These are phyloP conservation scores for Berghia stephanieae DNA, from an alignment of 1,140 invertebrate genomes.

Conservation along the genomic window DNA sequence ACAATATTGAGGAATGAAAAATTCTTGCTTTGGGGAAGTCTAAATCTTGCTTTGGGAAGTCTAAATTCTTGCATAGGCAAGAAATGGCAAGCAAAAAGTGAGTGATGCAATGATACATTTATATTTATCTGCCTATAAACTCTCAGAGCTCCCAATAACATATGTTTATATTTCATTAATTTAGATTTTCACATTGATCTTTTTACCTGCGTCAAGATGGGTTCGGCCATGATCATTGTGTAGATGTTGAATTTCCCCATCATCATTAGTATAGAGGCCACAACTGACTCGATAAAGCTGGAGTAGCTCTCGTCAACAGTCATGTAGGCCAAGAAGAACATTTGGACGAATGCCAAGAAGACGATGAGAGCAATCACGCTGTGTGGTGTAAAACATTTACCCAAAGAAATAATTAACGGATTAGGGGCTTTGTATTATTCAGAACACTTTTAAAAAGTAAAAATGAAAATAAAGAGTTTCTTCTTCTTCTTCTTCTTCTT, in stretches of 20 bases:
- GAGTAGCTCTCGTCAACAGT: constrained; percentile 30
- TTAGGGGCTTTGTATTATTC: not conserved
- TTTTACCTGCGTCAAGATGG: constrained; percentile 65
- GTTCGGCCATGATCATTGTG: constrained; percentile 64
- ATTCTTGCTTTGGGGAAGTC: too few relatives aligned
- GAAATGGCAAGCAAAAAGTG: too few relatives aligned
- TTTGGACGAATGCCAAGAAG: not conserved
- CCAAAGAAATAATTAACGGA: not conserved
- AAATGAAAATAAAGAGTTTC: not conserved
- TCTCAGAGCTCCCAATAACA: too few relatives aligned
- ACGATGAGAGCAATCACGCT: not conserved
- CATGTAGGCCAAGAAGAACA: not conserved
- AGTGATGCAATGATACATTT: too few relatives aligned
- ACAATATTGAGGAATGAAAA: too few relatives aligned
- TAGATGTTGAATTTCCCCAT: constrained; percentile 71
- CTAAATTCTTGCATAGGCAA: too few relatives aligned
- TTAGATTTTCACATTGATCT: too few relatives aligned
- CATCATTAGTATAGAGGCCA: constrained; percentile 70
- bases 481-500: constrained; percentile 11
- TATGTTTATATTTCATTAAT: too few relatives aligned
- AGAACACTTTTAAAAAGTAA: not conserved
- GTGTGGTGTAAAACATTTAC: not conserved
- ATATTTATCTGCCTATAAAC: too few relatives aligned
- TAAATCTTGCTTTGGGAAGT: too few relatives aligned
- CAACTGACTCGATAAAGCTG: constrained; percentile 67